phyloP scores from a whole-genome alignment of 2,113 vertebrate species.

The Micronycteris hirsuta region DNA sequence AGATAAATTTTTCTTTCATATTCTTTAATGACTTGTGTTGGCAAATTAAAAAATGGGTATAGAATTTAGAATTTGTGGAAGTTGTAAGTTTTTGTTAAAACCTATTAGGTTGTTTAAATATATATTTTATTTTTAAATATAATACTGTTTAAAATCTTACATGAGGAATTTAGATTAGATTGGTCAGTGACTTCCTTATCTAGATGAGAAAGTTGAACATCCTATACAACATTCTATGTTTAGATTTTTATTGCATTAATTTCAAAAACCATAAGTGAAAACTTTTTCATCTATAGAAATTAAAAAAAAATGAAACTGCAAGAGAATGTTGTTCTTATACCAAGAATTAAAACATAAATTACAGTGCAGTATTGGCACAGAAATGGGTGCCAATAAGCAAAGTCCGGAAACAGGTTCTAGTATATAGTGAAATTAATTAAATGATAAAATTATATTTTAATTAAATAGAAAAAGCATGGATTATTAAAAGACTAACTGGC shows the following conservation, averaged over 20 bases:
- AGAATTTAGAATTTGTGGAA: neutral
- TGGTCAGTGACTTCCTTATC: neutral
- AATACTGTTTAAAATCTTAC: neutral
- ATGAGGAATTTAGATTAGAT: neutral
- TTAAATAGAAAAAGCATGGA: neutral
- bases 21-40: constrained; percentile 19
- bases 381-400: neutral
- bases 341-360: neutral
- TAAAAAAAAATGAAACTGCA: constrained; percentile 20
- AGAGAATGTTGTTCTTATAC: neutral
- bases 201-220: neutral
- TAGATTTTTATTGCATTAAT: constrained; percentile 26
- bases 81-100: constrained; percentile 32
- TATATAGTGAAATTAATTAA: neutral
- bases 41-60: neutral
- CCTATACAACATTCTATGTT: neutral
- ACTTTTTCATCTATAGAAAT: neutral
- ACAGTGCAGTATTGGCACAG: neutral
- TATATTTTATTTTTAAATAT: neutral
- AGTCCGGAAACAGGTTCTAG: neutral
- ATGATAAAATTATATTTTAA: neutral
- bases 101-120: neutral
- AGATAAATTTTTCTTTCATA: neutral
- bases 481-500: neutral
- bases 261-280: neutral